Evolutionary conservation across 1,140 invertebrate species (phyloP), one percentile per base, ranked within the genome.

Genomic region (Macrobrachium nipponense): DNA sequence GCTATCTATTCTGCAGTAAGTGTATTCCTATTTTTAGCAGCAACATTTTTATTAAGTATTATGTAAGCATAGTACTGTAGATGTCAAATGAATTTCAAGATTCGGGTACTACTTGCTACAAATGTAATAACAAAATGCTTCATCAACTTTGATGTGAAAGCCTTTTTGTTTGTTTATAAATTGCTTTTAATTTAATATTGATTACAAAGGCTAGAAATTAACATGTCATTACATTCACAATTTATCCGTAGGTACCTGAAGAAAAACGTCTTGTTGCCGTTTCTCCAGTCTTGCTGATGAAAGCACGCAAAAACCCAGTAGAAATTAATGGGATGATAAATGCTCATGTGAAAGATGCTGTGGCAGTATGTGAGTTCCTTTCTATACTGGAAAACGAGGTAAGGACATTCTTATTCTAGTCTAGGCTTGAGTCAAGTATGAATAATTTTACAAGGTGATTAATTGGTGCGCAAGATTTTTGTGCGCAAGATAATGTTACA

Each of bases 351-450:
- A 91, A 94, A 80, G 96, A 97, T 58, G 97, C 95, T 18, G 96
- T 97, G 0, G 97, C 97, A 1, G 94, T 99, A 91, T 97, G 97
- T 90, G 95, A 98, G 90, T 96, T 96, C 88, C 93, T 99, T 72
- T 93, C 94, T 60, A 98, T 97, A 92, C 92, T 99, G 84, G 96
- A 99, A 91, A 92, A 94, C 51, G 92, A 92, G 90, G 93, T 95
- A 15, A 89, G 90, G 51, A 43, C 3, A 61, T 17, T 51, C 5
- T 20, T 12, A 8, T 51, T 51, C 51, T 12, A 51, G 51, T 51
- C 51, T 51, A 51, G 12, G 12, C 8, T 8, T 51, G 12, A 51
- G 12, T 12, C 7, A 51, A 51, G 51, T 10, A 51, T 51, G 8
- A 51, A 51, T 51, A 5, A 51, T 12, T 10, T 51, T 10, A 12